Evolutionary conservation across 2,888 invertebrate species (phyloP).

Genomic region (Sabatieria punctata): DNA sequence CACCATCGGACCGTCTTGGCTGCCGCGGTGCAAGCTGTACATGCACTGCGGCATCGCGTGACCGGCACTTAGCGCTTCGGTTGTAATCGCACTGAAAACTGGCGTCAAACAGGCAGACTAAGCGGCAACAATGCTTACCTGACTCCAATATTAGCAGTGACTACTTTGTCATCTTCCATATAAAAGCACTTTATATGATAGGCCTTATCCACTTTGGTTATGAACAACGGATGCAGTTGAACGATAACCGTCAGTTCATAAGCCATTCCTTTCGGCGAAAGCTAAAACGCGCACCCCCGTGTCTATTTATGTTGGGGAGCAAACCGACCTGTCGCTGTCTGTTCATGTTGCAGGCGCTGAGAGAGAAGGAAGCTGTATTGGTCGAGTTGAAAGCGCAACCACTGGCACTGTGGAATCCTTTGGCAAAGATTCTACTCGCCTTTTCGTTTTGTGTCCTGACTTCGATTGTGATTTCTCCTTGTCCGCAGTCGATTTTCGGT

Average conservation of each 20-base stretch:
- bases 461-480: not conserved
- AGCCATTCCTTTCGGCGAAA: slow-evolving; percentile 6
- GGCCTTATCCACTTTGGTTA: slow-evolving; percentile 11
- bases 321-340: slow-evolving; percentile 7
- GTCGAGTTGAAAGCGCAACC: slow-evolving; percentile 6
- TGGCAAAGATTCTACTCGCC: slow-evolving; percentile 9
- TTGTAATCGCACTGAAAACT: slow-evolving; percentile 3
- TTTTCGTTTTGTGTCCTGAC: not conserved
- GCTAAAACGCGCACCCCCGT: no score
- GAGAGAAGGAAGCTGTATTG: slow-evolving; percentile 2
- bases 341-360: slow-evolving; percentile 9
- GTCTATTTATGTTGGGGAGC: no score
- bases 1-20: slow-evolving; percentile 8
- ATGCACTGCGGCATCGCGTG: slow-evolving; percentile 8
- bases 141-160: slow-evolving; percentile 7
- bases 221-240: slow-evolving; percentile 11
- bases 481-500: slow-evolving; percentile 6
- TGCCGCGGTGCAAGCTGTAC: slow-evolving; percentile 7
- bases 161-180: slow-evolving; percentile 9
- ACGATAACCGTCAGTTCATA: slow-evolving; percentile 9
- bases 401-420: slow-evolving; percentile 1
- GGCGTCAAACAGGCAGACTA: not conserved
- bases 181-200: slow-evolving; percentile 11
- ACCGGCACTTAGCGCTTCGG: not conserved
- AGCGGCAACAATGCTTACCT: slow-evolving; percentile 3